These are phyloP conservation scores for Pterophyllum scalare DNA, from an alignment of 2,113 vertebrate species.

Conservation along the genomic window DNA sequence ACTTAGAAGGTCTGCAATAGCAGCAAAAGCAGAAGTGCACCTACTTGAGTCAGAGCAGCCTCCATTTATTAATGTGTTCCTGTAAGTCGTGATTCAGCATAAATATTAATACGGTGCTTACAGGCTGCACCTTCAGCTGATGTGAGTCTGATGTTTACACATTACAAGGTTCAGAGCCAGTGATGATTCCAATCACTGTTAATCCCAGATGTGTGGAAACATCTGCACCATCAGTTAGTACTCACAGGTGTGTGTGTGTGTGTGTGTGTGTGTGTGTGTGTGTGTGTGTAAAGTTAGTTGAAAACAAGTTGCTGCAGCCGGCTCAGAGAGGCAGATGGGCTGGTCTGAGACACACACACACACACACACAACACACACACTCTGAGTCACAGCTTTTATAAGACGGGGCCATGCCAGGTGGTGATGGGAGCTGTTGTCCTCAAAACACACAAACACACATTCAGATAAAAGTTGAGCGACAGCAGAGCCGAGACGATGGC, in stretches of 20 bases:
- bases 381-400: slow-evolving; percentile 55
- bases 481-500: background rate
- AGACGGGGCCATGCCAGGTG: slow-evolving; percentile 53
- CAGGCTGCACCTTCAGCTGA: too few species aligned
- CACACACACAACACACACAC: slow-evolving; percentile 11
- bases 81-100: background rate
- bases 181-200: fast-evolving
- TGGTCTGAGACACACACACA: slow-evolving; percentile 26
- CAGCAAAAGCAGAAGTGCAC: background rate
- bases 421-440: slow-evolving; percentile 50
- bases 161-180: background rate
- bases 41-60: background rate
- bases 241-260: slow-evolving; percentile 2
- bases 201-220: background rate
- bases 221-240: background rate
- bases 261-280: slow-evolving; percentile 4
- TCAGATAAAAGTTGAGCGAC: slow-evolving; percentile 17
- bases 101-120: too few species aligned
- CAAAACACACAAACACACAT: slow-evolving; percentile 47
- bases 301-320: slow-evolving; percentile 34
- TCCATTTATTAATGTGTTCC: fast-evolving
- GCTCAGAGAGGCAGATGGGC: slow-evolving; percentile 46
- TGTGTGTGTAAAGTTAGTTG: background rate
- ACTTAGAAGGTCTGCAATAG: background rate
- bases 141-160: too few species aligned